Conservation (phyloP, 2,113 vertebrate species). For the Carassius gibelio region DNA sequence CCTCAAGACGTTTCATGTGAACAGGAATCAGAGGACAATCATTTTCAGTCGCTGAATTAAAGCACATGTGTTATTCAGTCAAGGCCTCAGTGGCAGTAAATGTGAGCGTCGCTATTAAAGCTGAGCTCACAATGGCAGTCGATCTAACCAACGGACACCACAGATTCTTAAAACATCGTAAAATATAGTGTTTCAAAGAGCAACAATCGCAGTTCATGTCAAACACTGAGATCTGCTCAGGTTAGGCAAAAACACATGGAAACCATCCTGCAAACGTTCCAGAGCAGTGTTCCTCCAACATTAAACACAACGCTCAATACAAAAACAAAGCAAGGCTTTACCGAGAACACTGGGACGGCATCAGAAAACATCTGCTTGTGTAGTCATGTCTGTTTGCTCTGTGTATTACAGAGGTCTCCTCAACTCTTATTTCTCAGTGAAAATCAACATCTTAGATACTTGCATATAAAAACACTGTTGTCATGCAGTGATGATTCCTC, state of each 20-base stretch:
- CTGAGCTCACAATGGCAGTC: background rate
- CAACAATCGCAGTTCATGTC: background rate
- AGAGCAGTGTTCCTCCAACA: background rate
- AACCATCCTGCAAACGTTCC: background rate
- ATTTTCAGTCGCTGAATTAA: background rate
- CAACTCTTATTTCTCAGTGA: background rate
- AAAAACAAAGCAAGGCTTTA: background rate
- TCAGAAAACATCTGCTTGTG: background rate
- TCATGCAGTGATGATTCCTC: background rate
- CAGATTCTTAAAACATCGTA: background rate
- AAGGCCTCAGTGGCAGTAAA: background rate
- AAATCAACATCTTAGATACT: background rate
- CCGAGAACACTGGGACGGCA: background rate
- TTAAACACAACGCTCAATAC: background rate
- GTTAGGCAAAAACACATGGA: background rate
- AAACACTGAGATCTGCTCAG: background rate
- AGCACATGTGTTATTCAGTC: background rate
- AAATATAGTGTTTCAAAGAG: slow-evolving; percentile 41
- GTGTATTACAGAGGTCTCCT: background rate
- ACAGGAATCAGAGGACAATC: background rate
- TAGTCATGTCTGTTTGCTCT: background rate
- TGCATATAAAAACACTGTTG: background rate
- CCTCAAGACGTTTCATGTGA: background rate
- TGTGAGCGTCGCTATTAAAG: background rate
- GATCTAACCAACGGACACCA: background rate